Evolutionary conservation across 2,797 vertebrate species (phyloP), one percentile per base, ranked within the genome.

Genomic region (Clarias laeviceps): DNA sequence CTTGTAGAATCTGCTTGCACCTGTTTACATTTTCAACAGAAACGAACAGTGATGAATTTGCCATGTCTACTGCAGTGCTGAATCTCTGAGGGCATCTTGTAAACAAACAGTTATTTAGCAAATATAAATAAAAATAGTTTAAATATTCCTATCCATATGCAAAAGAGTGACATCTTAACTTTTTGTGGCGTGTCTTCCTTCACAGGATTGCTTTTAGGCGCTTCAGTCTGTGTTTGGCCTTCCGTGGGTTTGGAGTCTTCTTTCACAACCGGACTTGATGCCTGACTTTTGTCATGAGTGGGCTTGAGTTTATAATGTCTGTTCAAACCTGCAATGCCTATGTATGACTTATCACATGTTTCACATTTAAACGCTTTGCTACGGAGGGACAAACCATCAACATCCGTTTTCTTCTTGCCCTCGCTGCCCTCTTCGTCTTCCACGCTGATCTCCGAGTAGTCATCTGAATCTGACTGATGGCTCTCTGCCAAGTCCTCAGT

Each of bases 221-320:
- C 85, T 73, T 87, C 86, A 37, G 50, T 34, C 54, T 20, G 79
- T 24, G 85, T 37, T 37, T 84, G 54, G 12, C 89, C 82, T 18
- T 91, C 88, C 27, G 82, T 83, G 34, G 85, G 80, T n/a, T 86
- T 86, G 8, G 89, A 85, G 22, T 90, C 87, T 11, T 90, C 87
- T 7, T 89, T 86, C 50, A 87, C 86, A 17, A 59, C 84, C 59
- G 88, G 80, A 0, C 57, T 66, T 14, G 80, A 56, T 0, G 85
- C 57, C 40, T 82, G 83, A 79, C 79, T 69, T 54, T 94, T 94
- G 50, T 96, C 94, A 0, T 99, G 98, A 59, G 89, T 91, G 0
- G 98, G 97, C 84, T 98, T 96, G 24, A 99, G 95, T 89, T 94
- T 97, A 88, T 97, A 97, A 89, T 99, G 98, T 68, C 98, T 95